A percentile compares a stretch with the other conserved stretches of the same genome.
phyloP scores from a whole-genome alignment of 2,888 invertebrate species.

The Steinernema hermaphroditum region DNA sequence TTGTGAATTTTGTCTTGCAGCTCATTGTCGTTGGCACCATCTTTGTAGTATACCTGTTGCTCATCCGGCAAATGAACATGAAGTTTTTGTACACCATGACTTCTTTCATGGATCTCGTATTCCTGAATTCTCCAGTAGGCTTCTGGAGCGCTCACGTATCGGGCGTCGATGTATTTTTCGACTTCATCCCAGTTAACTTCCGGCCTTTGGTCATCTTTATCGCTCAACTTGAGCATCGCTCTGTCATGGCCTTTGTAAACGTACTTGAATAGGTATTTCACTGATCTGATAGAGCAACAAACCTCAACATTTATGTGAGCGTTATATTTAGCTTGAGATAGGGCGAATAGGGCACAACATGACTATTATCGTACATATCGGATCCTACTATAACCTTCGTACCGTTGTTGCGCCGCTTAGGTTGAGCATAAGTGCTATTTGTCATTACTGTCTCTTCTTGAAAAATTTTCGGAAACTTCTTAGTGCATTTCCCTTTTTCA shows the following conservation, averaged over 20 bases:
- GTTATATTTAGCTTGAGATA: slow-evolving; percentile 61
- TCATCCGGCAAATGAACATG: slow-evolving; percentile 65
- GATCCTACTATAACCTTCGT: no score
- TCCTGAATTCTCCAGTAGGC: slow-evolving; percentile 62
- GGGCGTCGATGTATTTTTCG: slow-evolving; percentile 56
- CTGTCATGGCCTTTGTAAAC: slow-evolving; percentile 59
- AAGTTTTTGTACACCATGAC: slow-evolving; percentile 63
- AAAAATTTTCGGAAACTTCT: no score
- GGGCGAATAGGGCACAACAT: slow-evolving; percentile 47
- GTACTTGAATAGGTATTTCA: slow-evolving; percentile 66
- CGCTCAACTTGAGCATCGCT: slow-evolving; percentile 35
- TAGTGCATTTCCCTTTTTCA: no score
- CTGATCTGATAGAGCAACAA: slow-evolving; percentile 46
- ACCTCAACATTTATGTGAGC: slow-evolving; percentile 68
- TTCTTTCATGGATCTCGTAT: slow-evolving; percentile 57
- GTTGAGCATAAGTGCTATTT: no score
- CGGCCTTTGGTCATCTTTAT: not conserved
- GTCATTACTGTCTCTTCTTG: no score
- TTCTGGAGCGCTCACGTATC: slow-evolving; percentile 63
- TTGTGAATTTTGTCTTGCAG: slow-evolving; percentile 32
- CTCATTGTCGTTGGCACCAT: slow-evolving; percentile 41
- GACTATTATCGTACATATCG: slow-evolving; percentile 36
- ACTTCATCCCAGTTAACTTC: slow-evolving; percentile 59
- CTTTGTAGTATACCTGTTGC: slow-evolving; percentile 46
- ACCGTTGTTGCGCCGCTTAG: no score